These are phyloP conservation scores for Leptothorax acervorum DNA, from an alignment of 2,888 invertebrate genomes.

Conservation along the genomic window DNA sequence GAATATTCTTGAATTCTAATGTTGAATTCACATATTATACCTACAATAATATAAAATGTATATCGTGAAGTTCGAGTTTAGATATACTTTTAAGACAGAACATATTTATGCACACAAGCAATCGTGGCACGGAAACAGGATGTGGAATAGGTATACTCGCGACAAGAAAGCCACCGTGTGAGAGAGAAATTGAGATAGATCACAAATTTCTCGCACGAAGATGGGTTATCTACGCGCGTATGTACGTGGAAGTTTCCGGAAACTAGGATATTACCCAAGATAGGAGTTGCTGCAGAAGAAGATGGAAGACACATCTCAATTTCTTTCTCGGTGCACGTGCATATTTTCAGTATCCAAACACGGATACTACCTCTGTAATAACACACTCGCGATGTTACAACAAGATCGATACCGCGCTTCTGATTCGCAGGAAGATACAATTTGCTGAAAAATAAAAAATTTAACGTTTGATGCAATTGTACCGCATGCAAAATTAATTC, in stretches of 20 bases:
- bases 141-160: slow-evolving; percentile 1
- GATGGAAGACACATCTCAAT: slow-evolving; percentile 55
- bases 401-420: slow-evolving; percentile 24
- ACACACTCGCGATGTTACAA: slow-evolving; percentile 7
- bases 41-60: not conserved
- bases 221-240: slow-evolving; percentile 36
- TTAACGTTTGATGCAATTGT: not conserved
- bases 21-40: not conserved
- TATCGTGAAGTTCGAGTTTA: not conserved
- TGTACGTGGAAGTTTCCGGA: slow-evolving; percentile 35
- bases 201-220: slow-evolving; percentile 47
- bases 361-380: slow-evolving; percentile 17
- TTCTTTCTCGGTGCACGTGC: slow-evolving; percentile 39
- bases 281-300: slow-evolving; percentile 41
- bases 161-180: slow-evolving; percentile 31
- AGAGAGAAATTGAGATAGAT: slow-evolving; percentile 50
- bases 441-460: not conserved
- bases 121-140: slow-evolving; percentile 2
- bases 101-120: slow-evolving; percentile 22
- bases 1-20: not conserved
- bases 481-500: not conserved
- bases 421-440: not conserved
- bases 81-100: slow-evolving; percentile 5
- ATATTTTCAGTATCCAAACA: slow-evolving; percentile 38
- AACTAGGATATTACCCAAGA: slow-evolving; percentile 51